Conservation (phyloP, 2,888 invertebrate species). For the Halictus ligatus region DNA sequence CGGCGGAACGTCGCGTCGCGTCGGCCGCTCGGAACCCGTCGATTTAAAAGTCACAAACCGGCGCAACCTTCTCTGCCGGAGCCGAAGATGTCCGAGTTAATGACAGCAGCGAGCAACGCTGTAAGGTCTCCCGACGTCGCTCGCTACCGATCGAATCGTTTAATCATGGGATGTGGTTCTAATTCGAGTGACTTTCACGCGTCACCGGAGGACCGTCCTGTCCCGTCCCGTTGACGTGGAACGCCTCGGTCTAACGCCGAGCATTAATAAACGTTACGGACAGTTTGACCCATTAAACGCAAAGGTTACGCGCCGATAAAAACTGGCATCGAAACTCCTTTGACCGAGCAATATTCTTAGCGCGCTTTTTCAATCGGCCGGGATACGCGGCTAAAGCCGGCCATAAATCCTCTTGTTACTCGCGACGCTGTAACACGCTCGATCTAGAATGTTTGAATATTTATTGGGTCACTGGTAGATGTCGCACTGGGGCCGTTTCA, state of each 20-base stretch:
- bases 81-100: constrained; percentile 1
- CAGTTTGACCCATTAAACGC: constrained; percentile 24
- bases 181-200: constrained; percentile 50
- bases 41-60: neutral
- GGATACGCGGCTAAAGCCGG: neutral
- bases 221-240: neutral
- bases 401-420: constrained; percentile 23
- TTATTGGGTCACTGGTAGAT: neutral
- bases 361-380: neutral
- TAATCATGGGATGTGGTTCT: constrained; percentile 66
- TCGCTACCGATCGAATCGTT: constrained; percentile 59
- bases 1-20: neutral
- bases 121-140: constrained; percentile 24
- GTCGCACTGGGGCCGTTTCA: neutral
- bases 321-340: constrained; percentile 17
- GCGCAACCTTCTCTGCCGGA: neutral
- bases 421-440: neutral
- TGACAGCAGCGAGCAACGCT: neutral
- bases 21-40: neutral
- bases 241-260: constrained; percentile 9
- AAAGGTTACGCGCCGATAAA: neutral
- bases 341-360: constrained; percentile 6
- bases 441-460: constrained; percentile 6
- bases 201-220: neutral
- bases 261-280: constrained; percentile 11